Evolutionary conservation across 2,113 vertebrate genomes (phyloP), one percentile per base, ranked within the genome.

Genomic region (Passerina amoena): DNA sequence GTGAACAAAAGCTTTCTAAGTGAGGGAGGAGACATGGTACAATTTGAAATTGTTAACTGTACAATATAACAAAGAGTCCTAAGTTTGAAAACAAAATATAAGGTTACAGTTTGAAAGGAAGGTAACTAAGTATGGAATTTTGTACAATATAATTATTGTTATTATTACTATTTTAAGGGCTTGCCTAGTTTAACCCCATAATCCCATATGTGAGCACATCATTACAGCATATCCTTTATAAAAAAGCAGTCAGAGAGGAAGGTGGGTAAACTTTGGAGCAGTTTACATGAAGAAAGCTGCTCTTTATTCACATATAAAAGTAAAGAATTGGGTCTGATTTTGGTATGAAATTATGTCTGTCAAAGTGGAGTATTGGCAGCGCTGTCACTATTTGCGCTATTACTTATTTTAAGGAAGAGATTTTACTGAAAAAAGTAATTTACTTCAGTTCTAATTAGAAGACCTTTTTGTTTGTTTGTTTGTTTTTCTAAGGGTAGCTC

Each of bases 1-100:
- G 61, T 3, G 3, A 92, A 90, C 48, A 94, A 93, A 96, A 86
- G 51, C 45, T 83, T 66, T 82, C 33, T 83, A 51, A 78, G 33
- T 53, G 14, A 79, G 48, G n/a, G 48, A 75, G 51, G 65, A 96
- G 53, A 28, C 47, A 22, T 15, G 16, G 54, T 64, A 60, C 8
- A 54, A 54, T 72, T 68, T 90, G 82, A 73, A 96, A 71, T 56
- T 86, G 38, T 68, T 91, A 81, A 35, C 30, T 3, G 10, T 61
- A 35, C 42, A 51, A 38, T 66, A 31, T 27, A 86, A 76, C 35
- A 59, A 86, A 79, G 37, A 66, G 5, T 44, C 77, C 20, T 56
- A 56, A 23, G 60, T 61, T 24, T 92, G 47, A 57, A 90, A 95
- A 64, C 42, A 81, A n/a, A 88, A 88, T 82, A 48, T 68, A 78